These are phyloP conservation scores for Micronycteris hirsuta DNA, from an alignment of 2,113 vertebrate species.

Conservation along the genomic window DNA sequence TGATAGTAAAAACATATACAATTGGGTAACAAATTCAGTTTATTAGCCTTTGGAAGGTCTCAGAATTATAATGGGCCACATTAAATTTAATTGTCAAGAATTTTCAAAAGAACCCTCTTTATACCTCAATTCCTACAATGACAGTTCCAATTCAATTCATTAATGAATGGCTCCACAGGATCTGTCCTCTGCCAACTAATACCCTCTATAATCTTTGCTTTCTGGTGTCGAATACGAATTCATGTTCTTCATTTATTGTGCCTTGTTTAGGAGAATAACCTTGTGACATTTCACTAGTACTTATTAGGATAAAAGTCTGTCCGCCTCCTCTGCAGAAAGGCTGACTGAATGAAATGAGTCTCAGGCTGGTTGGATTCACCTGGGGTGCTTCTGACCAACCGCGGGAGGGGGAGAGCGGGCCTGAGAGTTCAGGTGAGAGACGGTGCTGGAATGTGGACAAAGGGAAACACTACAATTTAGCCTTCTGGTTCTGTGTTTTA, in stretches of 20 bases:
- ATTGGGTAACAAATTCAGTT: background rate
- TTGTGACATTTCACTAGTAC: background rate
- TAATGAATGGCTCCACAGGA: background rate
- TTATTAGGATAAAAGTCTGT: background rate
- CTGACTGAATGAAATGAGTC: background rate
- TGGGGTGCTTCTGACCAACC: background rate
- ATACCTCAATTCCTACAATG: background rate
- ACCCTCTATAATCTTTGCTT: background rate
- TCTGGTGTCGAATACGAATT: background rate
- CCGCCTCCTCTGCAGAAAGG: background rate
- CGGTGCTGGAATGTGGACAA: background rate
- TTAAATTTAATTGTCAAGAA: conserved; percentile 42
- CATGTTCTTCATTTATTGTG: background rate
- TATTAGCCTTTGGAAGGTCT: background rate
- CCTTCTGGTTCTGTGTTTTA: background rate
- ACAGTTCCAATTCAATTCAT: conserved; percentile 33
- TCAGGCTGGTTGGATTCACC: background rate
- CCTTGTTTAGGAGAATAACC: background rate
- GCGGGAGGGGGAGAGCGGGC: background rate
- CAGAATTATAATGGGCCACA: background rate
- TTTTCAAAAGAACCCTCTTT: conserved; percentile 18
- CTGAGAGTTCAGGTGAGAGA: background rate
- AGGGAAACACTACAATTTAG: background rate
- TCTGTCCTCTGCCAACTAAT: background rate
- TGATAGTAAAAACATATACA: background rate